Conservation (phyloP, 2,888 invertebrate species). For the Thymelicus sylvestris region DNA sequence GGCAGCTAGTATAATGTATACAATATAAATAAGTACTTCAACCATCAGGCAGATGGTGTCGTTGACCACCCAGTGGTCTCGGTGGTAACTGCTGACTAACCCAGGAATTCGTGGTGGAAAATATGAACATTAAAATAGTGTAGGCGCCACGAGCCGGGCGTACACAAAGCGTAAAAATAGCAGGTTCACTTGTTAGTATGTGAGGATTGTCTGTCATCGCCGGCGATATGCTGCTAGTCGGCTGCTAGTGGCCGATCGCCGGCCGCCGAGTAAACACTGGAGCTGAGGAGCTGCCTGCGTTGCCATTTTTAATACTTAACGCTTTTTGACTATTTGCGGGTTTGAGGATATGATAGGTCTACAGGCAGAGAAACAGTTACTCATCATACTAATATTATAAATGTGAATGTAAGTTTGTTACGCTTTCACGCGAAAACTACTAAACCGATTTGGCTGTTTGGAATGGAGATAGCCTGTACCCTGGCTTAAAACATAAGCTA, state of each 20-base stretch:
- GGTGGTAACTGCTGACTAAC: constrained; percentile 42
- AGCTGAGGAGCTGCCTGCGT: background rate
- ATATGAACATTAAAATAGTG: constrained; percentile 54
- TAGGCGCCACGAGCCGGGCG: constrained; percentile 50
- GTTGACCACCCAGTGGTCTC: constrained; percentile 26
- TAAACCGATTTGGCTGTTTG: no score
- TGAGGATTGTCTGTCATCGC: constrained; percentile 68
- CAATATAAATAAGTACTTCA: background rate
- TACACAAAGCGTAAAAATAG: constrained; percentile 65
- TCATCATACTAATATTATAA: no score
- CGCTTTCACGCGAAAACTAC: no score
- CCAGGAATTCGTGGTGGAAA: constrained; percentile 44
- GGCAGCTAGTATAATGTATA: no score
- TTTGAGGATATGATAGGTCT: background rate
- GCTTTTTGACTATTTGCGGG: background rate
- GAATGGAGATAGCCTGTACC: no score
- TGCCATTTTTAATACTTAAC: constrained; percentile 8
- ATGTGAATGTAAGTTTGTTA: no score
- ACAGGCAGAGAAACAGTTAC: no score
- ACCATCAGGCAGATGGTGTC: constrained; percentile 2
- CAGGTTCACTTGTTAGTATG: constrained; percentile 44
- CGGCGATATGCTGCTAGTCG: constrained; percentile 60
- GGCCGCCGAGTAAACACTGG: constrained; percentile 40
- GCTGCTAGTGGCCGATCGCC: constrained; percentile 53
- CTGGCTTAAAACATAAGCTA: no score